These are phyloP conservation scores for Mustela nigripes DNA, from an alignment of 2,113 vertebrate genomes.

Conservation along the genomic window DNA sequence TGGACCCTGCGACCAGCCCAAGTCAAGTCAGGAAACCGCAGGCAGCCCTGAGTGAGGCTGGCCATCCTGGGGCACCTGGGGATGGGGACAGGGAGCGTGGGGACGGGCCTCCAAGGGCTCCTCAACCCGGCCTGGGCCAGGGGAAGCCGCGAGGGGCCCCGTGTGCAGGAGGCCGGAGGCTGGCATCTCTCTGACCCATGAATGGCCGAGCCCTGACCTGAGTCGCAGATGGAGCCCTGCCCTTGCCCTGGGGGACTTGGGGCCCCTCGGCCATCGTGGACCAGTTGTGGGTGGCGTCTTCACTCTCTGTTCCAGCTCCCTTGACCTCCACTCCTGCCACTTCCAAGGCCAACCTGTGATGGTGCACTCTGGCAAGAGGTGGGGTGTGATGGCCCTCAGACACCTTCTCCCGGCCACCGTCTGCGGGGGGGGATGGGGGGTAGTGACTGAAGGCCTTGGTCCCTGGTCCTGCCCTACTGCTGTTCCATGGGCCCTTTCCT, in stretches of 20 bases:
- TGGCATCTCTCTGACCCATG: no score
- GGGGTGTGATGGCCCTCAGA: not conserved
- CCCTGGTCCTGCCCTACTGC: not conserved
- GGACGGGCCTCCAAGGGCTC: not conserved
- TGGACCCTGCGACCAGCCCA: not conserved
- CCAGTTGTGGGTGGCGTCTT: not conserved
- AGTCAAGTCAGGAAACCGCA: not conserved
- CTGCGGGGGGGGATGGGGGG: not conserved
- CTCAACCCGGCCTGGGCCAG: not conserved
- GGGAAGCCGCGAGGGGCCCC: not conserved
- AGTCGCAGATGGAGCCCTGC: not conserved
- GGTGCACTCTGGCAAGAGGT: not conserved
- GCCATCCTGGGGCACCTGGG: not conserved
- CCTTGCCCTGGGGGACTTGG: not conserved
- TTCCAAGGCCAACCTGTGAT: not conserved
- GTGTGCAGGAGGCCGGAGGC: not conserved
- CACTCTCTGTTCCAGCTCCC: no score
- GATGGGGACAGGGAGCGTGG: not conserved
- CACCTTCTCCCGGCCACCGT: no score
- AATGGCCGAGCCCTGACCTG: not conserved
- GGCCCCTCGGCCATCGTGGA: not conserved
- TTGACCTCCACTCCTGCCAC: no score
- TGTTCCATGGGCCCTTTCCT: not conserved
- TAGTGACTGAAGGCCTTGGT: not conserved
- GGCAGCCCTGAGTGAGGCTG: fast-evolving